phyloP scores from a whole-genome alignment of 2,113 vertebrate species.

The Girardinichthys multiradiatus region DNA sequence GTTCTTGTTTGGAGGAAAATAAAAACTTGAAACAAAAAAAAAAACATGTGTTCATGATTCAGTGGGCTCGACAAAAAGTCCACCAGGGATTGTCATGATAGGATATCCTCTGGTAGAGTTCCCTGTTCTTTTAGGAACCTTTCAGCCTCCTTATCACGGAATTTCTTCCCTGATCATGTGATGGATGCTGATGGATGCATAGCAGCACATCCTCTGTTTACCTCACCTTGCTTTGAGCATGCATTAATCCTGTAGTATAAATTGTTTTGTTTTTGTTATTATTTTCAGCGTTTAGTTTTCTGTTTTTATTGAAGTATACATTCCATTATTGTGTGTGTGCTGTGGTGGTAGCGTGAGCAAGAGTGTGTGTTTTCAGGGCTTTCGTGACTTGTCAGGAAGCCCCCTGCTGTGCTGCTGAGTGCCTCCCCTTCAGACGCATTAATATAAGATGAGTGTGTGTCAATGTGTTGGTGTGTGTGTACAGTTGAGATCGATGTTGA shows the following conservation, averaged over 20 bases:
- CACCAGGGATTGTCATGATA: background rate
- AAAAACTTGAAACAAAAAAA: background rate
- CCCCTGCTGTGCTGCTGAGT: slow-evolving; percentile 79
- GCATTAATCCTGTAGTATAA: background rate
- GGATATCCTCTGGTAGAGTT: too few species aligned
- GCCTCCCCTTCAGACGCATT: slow-evolving; percentile 78
- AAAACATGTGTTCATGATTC: background rate
- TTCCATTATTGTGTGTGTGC: slow-evolving; percentile 28
- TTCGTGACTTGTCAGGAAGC: slow-evolving; percentile 79
- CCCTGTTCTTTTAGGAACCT: background rate
- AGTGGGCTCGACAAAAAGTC: background rate
- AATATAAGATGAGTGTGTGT: slow-evolving; percentile 80
- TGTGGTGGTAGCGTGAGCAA: slow-evolving; percentile 68
- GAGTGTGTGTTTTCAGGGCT: slow-evolving; percentile 73
- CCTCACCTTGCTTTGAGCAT: background rate
- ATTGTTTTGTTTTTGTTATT: background rate
- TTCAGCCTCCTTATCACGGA: background rate
- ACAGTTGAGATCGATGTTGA: slow-evolving; percentile 26
- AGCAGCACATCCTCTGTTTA: background rate
- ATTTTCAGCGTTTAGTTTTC: slow-evolving; percentile 19
- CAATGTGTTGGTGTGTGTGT: slow-evolving; percentile 14
- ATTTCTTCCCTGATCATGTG: background rate
- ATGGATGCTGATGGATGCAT: background rate
- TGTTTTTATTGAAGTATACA: slow-evolving; percentile 25
- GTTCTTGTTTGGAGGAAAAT: background rate